These are phyloP conservation scores for Campylomormyrus tamandua DNA, from an alignment of 2,113 vertebrate species.

Conservation along the genomic window DNA sequence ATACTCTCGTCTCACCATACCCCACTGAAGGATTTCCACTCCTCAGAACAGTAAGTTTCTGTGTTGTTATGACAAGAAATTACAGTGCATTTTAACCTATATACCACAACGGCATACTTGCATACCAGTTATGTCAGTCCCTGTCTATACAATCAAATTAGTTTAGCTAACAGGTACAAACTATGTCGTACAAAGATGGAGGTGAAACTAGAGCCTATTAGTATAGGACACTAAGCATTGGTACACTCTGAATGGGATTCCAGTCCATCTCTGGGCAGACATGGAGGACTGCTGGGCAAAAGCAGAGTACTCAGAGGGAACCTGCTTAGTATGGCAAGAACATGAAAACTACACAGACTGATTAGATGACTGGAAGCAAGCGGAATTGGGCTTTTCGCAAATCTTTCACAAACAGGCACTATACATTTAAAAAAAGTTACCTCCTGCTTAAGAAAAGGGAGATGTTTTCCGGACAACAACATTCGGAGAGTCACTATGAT, in stretches of 20 bases:
- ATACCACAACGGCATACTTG: not conserved
- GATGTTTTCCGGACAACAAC: not conserved
- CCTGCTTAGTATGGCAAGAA: not conserved
- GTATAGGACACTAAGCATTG: not conserved
- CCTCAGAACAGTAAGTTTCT: not conserved
- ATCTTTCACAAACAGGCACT: not conserved
- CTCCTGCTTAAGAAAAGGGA: not conserved
- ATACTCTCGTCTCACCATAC: not conserved
- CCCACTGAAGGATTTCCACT: not conserved
- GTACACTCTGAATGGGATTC: not conserved
- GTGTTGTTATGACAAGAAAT: not conserved
- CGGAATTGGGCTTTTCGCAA: not conserved
- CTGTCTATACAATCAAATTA: not conserved
- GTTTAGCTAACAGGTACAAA: not conserved
- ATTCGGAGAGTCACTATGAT: not conserved
- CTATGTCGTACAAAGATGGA: not conserved
- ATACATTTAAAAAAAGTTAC: not conserved
- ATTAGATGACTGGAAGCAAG: not conserved
- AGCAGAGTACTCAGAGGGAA: not conserved
- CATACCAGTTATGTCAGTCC: not conserved
- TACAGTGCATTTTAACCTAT: not conserved
- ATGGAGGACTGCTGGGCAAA: not conserved
- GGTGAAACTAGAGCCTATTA: not conserved
- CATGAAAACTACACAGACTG: not conserved
- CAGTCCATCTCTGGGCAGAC: not conserved